phyloP scores from a whole-genome alignment of 2,113 vertebrate genomes.

The Echinops telfairi region DNA sequence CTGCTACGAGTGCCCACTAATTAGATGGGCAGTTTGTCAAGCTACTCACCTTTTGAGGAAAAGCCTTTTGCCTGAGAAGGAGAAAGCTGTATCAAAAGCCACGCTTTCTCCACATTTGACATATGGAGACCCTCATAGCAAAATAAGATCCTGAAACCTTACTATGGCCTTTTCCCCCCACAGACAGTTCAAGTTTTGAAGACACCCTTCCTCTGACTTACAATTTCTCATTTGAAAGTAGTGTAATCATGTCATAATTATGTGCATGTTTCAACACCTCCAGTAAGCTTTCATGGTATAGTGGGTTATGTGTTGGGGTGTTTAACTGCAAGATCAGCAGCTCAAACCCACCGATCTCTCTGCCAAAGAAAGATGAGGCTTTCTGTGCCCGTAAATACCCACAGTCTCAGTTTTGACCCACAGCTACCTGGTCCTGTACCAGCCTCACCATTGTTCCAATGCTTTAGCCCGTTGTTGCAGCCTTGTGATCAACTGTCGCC shows the following conservation, averaged over 20 bases:
- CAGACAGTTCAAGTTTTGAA: background rate
- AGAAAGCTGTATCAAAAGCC: background rate
- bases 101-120: background rate
- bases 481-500: no score
- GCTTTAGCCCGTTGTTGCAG: no score
- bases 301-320: no score
- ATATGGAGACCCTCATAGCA: background rate
- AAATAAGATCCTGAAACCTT: background rate
- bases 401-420: no score
- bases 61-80: background rate
- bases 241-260: background rate
- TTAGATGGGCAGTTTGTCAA: background rate
- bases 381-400: no score
- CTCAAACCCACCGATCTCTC: no score
- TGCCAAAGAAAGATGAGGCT: no score
- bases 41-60: background rate
- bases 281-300: no score
- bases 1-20: background rate
- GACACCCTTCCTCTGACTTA: background rate
- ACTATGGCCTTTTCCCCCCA: background rate
- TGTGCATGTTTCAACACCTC: background rate
- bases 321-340: background rate
- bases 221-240: background rate
- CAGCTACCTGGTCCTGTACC: no score
- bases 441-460: no score